Conservation (phyloP, 2,888 invertebrate genomes). For the Pseudococcus jackbeardsleyi region DNA sequence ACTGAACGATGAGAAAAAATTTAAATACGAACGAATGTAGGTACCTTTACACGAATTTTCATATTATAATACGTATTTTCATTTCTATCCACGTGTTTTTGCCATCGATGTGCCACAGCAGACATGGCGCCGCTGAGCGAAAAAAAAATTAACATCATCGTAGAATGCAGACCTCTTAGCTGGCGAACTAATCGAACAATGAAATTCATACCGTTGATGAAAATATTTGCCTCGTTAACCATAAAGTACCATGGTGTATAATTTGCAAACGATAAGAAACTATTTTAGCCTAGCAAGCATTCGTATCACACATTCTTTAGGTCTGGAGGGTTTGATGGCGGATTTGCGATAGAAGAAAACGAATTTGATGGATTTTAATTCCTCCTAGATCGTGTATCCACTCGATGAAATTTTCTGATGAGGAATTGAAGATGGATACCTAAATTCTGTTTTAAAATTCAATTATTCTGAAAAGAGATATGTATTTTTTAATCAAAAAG, state of each 20-base stretch:
- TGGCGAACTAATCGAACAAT: background rate
- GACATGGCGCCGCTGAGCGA: background rate
- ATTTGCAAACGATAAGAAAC: background rate
- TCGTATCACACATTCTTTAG: background rate
- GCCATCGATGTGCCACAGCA: background rate
- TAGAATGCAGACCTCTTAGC: background rate
- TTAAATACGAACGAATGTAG: background rate
- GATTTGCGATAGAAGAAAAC: background rate
- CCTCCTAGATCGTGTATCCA: background rate
- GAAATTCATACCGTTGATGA: conserved; percentile 16
- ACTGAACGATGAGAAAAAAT: background rate
- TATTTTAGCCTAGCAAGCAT: background rate
- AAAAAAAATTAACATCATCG: background rate
- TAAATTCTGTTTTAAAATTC: too few relatives aligned
- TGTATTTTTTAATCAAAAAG: too few relatives aligned
- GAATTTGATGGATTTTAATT: too few relatives aligned
- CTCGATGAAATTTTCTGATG: background rate
- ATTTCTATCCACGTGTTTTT: background rate
- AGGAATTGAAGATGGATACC: too few relatives aligned
- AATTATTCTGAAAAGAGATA: too few relatives aligned
- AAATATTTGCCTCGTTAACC: conserved; percentile 21
- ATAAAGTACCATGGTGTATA: background rate
- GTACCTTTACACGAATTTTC: background rate
- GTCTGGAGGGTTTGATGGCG: background rate
- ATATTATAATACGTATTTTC: too few relatives aligned